Evolutionary conservation across 2,888 invertebrate genomes (phyloP).

Genomic region (Hirtodrosophila trivittata): DNA sequence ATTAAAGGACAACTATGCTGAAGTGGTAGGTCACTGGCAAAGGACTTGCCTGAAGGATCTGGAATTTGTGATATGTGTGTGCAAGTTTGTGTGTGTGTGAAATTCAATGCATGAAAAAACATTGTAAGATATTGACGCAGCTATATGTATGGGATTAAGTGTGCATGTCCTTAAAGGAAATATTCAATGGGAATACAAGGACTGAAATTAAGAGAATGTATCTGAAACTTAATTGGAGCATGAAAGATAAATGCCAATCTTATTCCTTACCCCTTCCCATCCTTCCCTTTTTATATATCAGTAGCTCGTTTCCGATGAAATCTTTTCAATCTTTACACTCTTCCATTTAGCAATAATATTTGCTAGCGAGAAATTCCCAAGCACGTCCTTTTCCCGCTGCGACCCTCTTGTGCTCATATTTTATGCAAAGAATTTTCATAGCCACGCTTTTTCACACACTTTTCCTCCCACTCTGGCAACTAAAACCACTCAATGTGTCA

Average conservation of each 20-base stretch:
- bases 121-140: slow-evolving; percentile 4
- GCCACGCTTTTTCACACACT: slow-evolving; percentile 38
- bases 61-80: no score
- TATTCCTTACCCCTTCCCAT: no score
- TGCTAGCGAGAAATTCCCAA: slow-evolving; percentile 24
- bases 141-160: slow-evolving; percentile 8
- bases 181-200: no score
- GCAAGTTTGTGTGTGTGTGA: neutral
- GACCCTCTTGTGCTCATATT: slow-evolving; percentile 19
- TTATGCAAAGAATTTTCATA: slow-evolving; percentile 59
- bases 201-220: no score
- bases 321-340: slow-evolving; percentile 7
- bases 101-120: slow-evolving; percentile 8
- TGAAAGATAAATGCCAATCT: no score
- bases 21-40: slow-evolving; percentile 3
- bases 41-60: neutral
- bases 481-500: slow-evolving; percentile 69
- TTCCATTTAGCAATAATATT: slow-evolving; percentile 32
- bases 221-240: no score
- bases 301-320: no score
- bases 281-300: no score
- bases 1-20: slow-evolving; percentile 30
- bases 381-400: neutral
- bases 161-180: no score
- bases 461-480: slow-evolving; percentile 50